phyloP scores from a whole-genome alignment of 2,888 invertebrate genomes.

The Hybos culiciformis region DNA sequence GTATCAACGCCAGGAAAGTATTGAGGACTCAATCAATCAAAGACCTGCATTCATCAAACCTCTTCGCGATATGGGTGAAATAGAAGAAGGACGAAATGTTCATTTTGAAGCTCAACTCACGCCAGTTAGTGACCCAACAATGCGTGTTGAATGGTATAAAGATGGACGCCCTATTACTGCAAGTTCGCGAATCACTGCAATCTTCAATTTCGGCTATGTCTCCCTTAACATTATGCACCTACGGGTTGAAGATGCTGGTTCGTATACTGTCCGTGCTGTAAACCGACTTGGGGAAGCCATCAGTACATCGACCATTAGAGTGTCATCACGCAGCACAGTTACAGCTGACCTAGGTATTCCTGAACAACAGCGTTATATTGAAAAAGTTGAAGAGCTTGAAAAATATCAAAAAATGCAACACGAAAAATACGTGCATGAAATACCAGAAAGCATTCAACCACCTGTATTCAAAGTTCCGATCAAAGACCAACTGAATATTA shows the following conservation, averaged over 20 bases:
- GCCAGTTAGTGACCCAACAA: conserved; percentile 83
- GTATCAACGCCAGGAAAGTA: conserved; percentile 71
- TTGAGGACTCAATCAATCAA: conserved; percentile 67
- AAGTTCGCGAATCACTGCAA: conserved; percentile 92
- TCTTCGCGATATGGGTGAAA: conserved; percentile 70
- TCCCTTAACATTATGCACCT: conserved; percentile 97
- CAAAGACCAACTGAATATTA: conserved; percentile 70
- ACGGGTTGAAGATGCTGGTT: conserved; percentile 95
- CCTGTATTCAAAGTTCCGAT: conserved; percentile 84
- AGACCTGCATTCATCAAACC: conserved; percentile 80
- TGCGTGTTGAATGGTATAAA: conserved; percentile 93
- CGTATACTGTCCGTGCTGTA: conserved; percentile 82
- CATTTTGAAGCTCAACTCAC: conserved; percentile 88
- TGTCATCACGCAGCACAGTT: conserved; percentile 66
- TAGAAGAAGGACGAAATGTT: conserved; percentile 81
- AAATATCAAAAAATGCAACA: conserved; percentile 68
- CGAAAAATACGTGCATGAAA: conserved; percentile 65
- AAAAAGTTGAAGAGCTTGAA: conserved; percentile 82
- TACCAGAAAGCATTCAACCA: conserved; percentile 61
- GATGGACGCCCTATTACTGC: conserved; percentile 90
- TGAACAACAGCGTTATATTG: conserved; percentile 81
- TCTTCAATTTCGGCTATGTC: conserved; percentile 98
- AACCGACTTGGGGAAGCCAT: conserved; percentile 84
- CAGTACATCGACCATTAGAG: conserved; percentile 63
- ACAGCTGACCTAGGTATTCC: conserved; percentile 78